A percentile compares a stretch with the other conserved stretches of the same genome.
Evolutionary conservation across 2,797 vertebrate genomes (phyloP).

Genomic region (Chanos chanos): DNA sequence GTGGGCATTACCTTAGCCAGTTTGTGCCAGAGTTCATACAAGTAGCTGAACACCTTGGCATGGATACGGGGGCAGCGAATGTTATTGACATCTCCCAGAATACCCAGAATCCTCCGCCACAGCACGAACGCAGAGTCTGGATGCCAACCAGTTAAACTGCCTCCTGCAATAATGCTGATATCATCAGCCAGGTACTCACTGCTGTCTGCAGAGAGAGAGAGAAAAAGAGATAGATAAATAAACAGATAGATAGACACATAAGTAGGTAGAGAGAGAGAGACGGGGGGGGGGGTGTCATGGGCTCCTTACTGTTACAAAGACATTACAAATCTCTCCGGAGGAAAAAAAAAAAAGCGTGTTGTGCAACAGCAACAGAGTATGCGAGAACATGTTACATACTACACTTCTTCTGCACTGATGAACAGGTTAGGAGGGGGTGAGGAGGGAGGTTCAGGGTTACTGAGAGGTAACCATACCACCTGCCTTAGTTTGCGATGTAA

Average conservation of each 20-base stretch:
- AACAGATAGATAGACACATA: neutral
- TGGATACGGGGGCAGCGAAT: constrained; percentile 93
- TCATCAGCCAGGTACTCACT: constrained; percentile 92
- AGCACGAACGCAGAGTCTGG: constrained; percentile 93
- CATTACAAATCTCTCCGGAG: no score
- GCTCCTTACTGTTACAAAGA: no score
- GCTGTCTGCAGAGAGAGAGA: constrained; percentile 74
- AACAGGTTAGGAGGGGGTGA: no score
- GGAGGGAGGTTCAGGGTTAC: no score
- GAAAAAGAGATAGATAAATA: neutral
- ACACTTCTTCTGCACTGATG: no score
- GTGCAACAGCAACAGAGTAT: no score
- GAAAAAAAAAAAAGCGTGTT: no score
- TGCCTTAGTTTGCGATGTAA: no score
- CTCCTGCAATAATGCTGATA: constrained; percentile 95
- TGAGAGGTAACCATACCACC: no score
- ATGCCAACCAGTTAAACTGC: constrained; percentile 91
- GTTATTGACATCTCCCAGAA: constrained; percentile 93
- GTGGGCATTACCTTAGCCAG: constrained; percentile 84
- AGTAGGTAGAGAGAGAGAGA: neutral
- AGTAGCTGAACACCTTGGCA: constrained; percentile 87
- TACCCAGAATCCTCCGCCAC: constrained; percentile 94
- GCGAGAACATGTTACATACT: no score
- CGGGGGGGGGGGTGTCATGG: no score
- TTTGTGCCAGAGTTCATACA: constrained; percentile 95